Conservation (phyloP, 2,888 invertebrate genomes). For the Eilema griseolum region DNA sequence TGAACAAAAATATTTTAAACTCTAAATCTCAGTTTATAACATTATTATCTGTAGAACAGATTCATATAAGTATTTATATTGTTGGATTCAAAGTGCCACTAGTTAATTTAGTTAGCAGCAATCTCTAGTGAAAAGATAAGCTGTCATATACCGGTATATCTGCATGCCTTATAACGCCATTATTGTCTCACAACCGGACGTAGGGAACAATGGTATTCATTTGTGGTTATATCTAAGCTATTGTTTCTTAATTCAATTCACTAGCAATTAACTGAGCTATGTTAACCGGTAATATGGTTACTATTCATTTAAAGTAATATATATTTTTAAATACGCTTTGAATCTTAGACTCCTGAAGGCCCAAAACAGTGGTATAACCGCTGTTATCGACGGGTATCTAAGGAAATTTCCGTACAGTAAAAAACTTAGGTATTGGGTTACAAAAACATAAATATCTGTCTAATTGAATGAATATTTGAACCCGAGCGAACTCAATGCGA, state of each 20-base stretch:
- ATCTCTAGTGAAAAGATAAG: constrained; percentile 52
- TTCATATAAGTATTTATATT: constrained; percentile 66
- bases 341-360: no score
- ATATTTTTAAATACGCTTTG: no score
- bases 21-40: not conserved
- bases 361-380: no score
- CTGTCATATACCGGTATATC: constrained; percentile 48
- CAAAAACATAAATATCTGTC: not conserved
- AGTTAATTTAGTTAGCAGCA: constrained; percentile 68
- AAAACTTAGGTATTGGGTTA: not conserved
- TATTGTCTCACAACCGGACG: constrained; percentile 31
- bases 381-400: no score
- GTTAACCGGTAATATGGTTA: not conserved
- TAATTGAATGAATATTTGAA: not conserved
- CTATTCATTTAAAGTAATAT: not conserved
- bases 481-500: not conserved
- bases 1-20: no score
- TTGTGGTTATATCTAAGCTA: constrained; percentile 25
- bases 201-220: constrained; percentile 32
- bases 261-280: constrained; percentile 13
- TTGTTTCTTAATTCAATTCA: constrained; percentile 30
- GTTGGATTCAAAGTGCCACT: constrained; percentile 41
- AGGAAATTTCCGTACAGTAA: no score
- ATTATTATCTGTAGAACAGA: constrained; percentile 56
- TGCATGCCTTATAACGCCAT: constrained; percentile 26